Base-by-base conservation (phyloP, 1,140 invertebrate species). In the Dendroctonus ponderosae region DNA sequence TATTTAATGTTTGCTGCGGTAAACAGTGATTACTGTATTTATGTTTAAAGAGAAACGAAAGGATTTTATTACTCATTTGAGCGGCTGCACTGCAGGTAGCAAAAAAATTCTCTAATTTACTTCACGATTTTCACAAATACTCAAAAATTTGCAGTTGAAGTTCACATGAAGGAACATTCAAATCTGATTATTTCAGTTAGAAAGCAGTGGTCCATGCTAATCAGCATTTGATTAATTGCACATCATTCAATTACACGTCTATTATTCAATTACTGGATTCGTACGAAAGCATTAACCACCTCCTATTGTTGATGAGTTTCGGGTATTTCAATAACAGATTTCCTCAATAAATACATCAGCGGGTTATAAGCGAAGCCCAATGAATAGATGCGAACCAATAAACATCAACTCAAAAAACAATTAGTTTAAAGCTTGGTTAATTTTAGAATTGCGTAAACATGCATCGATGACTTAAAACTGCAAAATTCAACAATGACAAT, bases 371-470 rank as follows among this genome's bases (percentile, higher is more conserved):
- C 43, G 12, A 9, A 46, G 43, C 43, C 8, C 8, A 12, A 46
- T 12, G 43, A 46, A 46, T 46, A 12, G 8, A 11, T 46, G 8
- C 12, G 12, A 46, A 46, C 43, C 43, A 46, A 46, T 46, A 46
- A 46, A 46, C 43, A 46, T 11, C 43, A 46, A 46, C 12, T 46
- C 43, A 46, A 46, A 46, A 46, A 46, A 46, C 43, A 46, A 46
- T 46, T 46, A 46, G 8, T 46, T 46, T 46, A 46, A 46, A 46
- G 43, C 12, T 4, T 46, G 43, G 12, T 46, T 46, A 46, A 11
- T 46, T 46, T 46, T 46, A 46, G 43, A 12, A 11, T 46, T 46
- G 8, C 1, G 12, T 46, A 46, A 46, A 46, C 43, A 46, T 46
- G 8, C 43, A 46, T 46, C 12, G 8, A 9, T 11, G 43, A 46